Base-by-base conservation (phyloP, 2,888 invertebrate genomes). In the Altica lythri region DNA sequence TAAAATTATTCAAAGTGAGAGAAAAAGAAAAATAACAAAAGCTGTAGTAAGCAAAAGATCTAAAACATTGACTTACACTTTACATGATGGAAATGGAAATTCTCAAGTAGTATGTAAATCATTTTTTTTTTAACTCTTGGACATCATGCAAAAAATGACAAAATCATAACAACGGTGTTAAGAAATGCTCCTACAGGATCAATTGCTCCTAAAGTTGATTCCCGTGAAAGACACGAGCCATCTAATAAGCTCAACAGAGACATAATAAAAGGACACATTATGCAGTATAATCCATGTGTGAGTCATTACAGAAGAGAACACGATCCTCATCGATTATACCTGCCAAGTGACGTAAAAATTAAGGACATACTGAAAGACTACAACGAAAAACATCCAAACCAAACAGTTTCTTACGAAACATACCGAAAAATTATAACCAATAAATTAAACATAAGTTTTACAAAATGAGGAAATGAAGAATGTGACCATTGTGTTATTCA, bases 1-100 rank as follows among this genome's bases (percentile, higher is more conserved):
- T 42, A 22, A 25, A 42, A 42, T 42, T 42, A 13, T 22, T 22
- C 42, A 42, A 42, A 43, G 17, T 27, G 43, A 16, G 13, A 43
- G 17, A 29, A 10, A 2, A 43, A 27, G 29, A 27, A 27, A 13
- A 43, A 43, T 29, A 43, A 43, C 29, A 16, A 43, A 43, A 12
- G 29, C 14, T 13, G 17, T 14, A 43, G 13, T 17, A 43, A 8
- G 29, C 9, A 30, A 43, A 16, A 43, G 43, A 43, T 13, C 4
- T 43, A 43, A 14, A 43, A 14, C 43, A 27, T 29, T 43, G 43
- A 29, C 29, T 14, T 29, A 43, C 16, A 43, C 43, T 4, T 43
- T 43, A 17, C 43, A 14, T 38, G 19, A 38, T 38, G 38, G 17
- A 38, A 38, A 38, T 17, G 38, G 16, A 38, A 14, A 4, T 18